Conservation (phyloP, 2,888 invertebrate species). For the Crepidodera aurea region DNA sequence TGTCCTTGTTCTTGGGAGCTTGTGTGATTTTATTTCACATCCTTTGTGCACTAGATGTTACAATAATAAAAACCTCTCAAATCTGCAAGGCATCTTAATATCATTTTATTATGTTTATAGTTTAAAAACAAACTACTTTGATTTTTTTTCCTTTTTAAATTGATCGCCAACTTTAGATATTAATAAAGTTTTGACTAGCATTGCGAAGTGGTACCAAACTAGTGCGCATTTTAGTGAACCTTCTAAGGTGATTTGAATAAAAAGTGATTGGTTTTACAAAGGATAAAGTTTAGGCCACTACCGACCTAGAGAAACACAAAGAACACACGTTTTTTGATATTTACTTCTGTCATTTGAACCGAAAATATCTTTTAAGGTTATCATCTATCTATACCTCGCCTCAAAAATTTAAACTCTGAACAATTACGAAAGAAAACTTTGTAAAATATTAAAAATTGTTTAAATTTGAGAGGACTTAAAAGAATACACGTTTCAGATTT, state of each 20-base stretch:
- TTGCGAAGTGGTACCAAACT: conserved; percentile 26
- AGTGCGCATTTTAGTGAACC: conserved; percentile 21
- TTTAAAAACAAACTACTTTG: no score
- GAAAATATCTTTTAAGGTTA: conserved; percentile 32
- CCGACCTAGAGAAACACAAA: conserved; percentile 44
- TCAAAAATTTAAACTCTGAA: conserved; percentile 18
- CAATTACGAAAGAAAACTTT: not conserved
- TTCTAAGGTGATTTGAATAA: conserved; percentile 31
- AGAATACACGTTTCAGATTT: not conserved
- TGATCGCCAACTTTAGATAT: conserved; percentile 3
- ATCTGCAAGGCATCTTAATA: no score
- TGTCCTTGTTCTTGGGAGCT: no score
- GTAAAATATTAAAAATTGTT: not conserved
- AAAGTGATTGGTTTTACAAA: conserved; percentile 34
- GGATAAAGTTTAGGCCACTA: conserved; percentile 34
- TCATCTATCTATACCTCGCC: conserved; percentile 2
- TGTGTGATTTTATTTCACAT: no score
- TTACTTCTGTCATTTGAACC: conserved; percentile 48
- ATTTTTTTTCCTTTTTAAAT: not conserved
- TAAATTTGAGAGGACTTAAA: conserved; percentile 8
- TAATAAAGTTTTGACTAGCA: conserved; percentile 8
- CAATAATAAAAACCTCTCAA: no score
- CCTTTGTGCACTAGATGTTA: no score
- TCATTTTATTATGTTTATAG: no score
- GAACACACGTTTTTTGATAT: conserved; percentile 35